Evolutionary conservation across 2,888 invertebrate species (phyloP).

Genomic region (Barypeithes pellucidus): DNA sequence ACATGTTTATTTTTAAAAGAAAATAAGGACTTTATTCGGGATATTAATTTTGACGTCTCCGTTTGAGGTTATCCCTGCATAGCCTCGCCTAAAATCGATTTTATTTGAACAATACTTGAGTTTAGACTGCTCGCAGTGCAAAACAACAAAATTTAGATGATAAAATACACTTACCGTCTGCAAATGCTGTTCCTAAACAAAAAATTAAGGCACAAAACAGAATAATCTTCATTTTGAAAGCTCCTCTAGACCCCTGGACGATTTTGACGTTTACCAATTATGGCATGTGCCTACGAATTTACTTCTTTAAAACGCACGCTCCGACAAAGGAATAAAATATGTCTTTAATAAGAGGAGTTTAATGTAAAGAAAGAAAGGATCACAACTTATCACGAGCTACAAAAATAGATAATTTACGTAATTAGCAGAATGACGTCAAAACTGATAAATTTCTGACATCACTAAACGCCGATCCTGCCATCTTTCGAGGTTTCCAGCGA

Average conservation of each 20-base stretch:
- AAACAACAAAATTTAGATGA: not conserved
- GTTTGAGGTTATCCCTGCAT: not conserved
- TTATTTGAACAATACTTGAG: not conserved
- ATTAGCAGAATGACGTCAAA: conserved; percentile 33
- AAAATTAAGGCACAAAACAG: conserved; percentile 38
- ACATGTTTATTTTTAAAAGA: not conserved
- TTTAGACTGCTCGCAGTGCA: not conserved
- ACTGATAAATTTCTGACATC: not conserved
- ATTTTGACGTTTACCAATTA: conserved; percentile 28
- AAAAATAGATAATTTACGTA: conserved; percentile 38
- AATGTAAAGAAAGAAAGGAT: not conserved
- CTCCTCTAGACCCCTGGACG: not conserved
- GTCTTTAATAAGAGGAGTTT: not conserved
- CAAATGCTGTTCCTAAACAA: not conserved
- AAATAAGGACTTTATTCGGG: not conserved
- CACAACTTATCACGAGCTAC: conserved; percentile 16
- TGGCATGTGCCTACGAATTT: conserved; percentile 9
- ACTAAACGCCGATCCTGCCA: too few relatives aligned
- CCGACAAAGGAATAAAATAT: not conserved
- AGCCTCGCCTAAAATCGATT: conserved; percentile 4
- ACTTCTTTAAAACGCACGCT: not conserved
- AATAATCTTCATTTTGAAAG: conserved; percentile 37
- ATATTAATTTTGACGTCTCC: conserved; percentile 10
- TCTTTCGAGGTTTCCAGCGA: too few relatives aligned
- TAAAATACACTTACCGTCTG: conserved; percentile 32